Evolutionary conservation across 1,140 invertebrate species (phyloP), one percentile per base, ranked within the genome.

Genomic region (Coenobita brevimanus): DNA sequence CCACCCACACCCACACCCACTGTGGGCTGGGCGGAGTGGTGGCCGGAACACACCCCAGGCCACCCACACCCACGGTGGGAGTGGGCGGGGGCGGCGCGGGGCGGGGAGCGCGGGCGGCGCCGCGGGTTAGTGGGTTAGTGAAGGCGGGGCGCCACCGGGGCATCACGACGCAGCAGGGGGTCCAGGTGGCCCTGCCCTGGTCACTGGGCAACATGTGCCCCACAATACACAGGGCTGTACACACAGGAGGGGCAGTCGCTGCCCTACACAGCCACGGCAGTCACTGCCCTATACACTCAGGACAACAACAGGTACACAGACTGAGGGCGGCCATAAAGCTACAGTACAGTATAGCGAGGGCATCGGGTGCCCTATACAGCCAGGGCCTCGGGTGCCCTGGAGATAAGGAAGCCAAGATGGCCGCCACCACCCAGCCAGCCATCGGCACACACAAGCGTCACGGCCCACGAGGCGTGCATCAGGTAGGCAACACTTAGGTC

Each of bases 111-210:
- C 82, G 82, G 82, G 88, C 41, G 60, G 67, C 75, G 89, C 82
- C 89, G 82, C 54, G 33, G 76, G 89, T 85, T 89, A 86, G 82
- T 89, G 67, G 60, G 62, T 85, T 84, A 82, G 82, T 84, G 67
- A 78, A 79, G 71, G 73, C 41, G 62, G 82, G 54, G 50, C 69
- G 71, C 82, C 82, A 36, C 89, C 89, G 89, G 71, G 82, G 82
- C 89, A 89, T 89, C 89, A 89, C 89, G 89, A 89, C 71, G 62
- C 82, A 83, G 89, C 82, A 85, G 89, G 79, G 33, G 54, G 36
- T 30, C 30, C 69, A n/a, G 54, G 27, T 38, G 54, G 73, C 54
- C 41, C 71, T 60, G 60, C 73, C 67, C 54, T 80, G 73, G 54
- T 24, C 46, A 67, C 75, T 38, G 43, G 60, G 64, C 57, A 80